A percentile compares a stretch with the other conserved stretches of the same genome.
phyloP scores from a whole-genome alignment of 2,888 invertebrate genomes.

The Aromia moschata region DNA sequence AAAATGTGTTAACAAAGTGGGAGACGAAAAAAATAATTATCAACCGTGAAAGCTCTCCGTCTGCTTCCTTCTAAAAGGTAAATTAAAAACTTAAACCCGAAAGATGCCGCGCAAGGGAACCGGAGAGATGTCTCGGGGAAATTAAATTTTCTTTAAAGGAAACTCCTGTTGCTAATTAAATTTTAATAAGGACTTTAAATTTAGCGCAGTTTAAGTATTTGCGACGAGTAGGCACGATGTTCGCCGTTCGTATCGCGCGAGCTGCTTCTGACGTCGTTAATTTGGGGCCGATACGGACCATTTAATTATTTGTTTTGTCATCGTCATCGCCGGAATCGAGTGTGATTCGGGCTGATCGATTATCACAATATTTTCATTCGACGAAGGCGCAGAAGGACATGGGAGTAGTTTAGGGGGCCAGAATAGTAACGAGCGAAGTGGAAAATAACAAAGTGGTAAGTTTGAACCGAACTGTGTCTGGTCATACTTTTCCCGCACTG shows the following conservation, averaged over 20 bases:
- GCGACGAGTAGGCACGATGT: neutral
- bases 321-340: slow-evolving; percentile 1
- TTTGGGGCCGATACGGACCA: slow-evolving; percentile 4
- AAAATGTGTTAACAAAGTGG: too few species aligned
- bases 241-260: slow-evolving; percentile 9
- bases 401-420: too few species aligned
- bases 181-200: slow-evolving; percentile 11
- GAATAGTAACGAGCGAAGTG: too few species aligned
- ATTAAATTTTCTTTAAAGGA: slow-evolving; percentile 10
- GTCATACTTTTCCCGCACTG: too few species aligned
- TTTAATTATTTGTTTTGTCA: slow-evolving; percentile 18
- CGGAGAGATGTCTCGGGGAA: neutral
- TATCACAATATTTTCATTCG: slow-evolving; percentile 8
- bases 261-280: slow-evolving; percentile 21
- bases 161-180: slow-evolving; percentile 12
- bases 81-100: neutral
- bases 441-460: too few species aligned
- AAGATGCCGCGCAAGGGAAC: neutral
- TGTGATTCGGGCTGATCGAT: slow-evolving; percentile 9
- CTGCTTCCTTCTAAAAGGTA: neutral
- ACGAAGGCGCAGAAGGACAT: slow-evolving; percentile 4
- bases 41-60: too few species aligned
- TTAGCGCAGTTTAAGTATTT: slow-evolving; percentile 4
- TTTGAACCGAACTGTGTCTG: too few species aligned
- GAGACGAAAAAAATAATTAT: too few species aligned